Base-by-base conservation (phyloP, 2,888 invertebrate species). In the Petrophora chlorosata region DNA sequence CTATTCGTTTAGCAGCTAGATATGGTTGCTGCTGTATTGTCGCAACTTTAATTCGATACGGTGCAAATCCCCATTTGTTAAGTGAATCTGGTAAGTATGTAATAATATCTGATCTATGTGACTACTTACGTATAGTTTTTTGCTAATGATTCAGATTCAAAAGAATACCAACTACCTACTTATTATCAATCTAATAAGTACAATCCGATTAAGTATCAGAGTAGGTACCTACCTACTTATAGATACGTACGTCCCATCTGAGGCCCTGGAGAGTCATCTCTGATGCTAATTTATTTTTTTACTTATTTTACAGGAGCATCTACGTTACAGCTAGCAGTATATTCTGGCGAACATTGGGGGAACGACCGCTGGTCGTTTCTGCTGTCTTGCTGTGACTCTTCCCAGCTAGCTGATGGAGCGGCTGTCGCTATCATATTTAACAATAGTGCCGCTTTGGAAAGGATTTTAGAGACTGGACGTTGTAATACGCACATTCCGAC, bases 371-470 rank as follows among this genome's bases (percentile, higher is more conserved):
- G 90, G 90, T 63, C 62, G 10, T 80, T 82, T 49, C 65, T 90
- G 34, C 53, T 90, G 16, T 85, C 89, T 5, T 85, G 75, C 61
- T 88, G 82, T 53, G 87, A 89, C 66, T 88, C 89, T 16, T 89
- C 88, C 22, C 89, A 90, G 69, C 63, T 90, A 58, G 90, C 89
- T 10, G 90, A 90, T 51, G 90, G 85, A 8, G 90, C 88, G 22
- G 90, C 88, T 16, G 86, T 90, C 10, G 89, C 89, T 7, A 80
- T 89, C 15, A 79, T 88, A 47, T 90, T 90, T 58, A 76, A 79
- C 28, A 87, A 87, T 55, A 64, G 67, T 33, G 44, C 65, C 12
- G 89, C 87, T n/a, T 69, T 88, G 13, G 71, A 69, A 51, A 81
- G 72, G 49, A 87, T 90, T 57, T 57, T 90, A 40, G 71, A 73